phyloP scores from a whole-genome alignment of 2,113 vertebrate species.

The Leuciscus idus region DNA sequence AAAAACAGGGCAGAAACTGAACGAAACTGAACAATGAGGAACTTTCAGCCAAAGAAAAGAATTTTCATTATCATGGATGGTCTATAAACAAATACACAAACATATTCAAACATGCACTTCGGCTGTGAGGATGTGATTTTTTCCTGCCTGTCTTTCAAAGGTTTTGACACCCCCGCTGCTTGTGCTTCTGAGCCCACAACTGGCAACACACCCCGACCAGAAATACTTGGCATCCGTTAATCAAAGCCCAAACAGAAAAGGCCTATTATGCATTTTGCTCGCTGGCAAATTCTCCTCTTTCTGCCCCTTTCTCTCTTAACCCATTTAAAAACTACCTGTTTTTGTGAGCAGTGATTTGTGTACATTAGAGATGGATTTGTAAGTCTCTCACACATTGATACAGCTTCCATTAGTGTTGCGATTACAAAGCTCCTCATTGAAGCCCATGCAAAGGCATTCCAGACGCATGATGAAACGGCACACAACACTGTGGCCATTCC shows the following conservation, averaged over 20 bases:
- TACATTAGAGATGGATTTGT: constrained; percentile 10
- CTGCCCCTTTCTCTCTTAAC: constrained; percentile 47
- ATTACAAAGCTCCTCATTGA: constrained; percentile 45
- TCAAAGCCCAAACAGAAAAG: constrained; percentile 69
- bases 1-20: not conserved
- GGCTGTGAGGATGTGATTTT: constrained; percentile 56
- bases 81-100: not conserved
- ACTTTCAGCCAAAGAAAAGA: not conserved
- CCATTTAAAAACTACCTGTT: constrained; percentile 54
- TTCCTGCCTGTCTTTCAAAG: constrained; percentile 55
- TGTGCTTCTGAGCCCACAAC: constrained; percentile 61
- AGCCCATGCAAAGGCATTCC: constrained; percentile 49
- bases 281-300: constrained; percentile 60
- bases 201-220: constrained; percentile 66
- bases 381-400: constrained; percentile 20
- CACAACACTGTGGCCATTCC: constrained; percentile 44
- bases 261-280: constrained; percentile 69
- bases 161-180: constrained; percentile 54
- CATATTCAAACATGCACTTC: constrained; percentile 55
- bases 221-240: constrained; percentile 70
- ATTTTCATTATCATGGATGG: not conserved
- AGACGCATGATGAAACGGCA: constrained; percentile 50
- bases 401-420: constrained; percentile 39
- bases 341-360: constrained; percentile 43
- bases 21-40: not conserved